Conservation (phyloP, 1,140 invertebrate genomes). For the Drosophila aff. region DNA sequence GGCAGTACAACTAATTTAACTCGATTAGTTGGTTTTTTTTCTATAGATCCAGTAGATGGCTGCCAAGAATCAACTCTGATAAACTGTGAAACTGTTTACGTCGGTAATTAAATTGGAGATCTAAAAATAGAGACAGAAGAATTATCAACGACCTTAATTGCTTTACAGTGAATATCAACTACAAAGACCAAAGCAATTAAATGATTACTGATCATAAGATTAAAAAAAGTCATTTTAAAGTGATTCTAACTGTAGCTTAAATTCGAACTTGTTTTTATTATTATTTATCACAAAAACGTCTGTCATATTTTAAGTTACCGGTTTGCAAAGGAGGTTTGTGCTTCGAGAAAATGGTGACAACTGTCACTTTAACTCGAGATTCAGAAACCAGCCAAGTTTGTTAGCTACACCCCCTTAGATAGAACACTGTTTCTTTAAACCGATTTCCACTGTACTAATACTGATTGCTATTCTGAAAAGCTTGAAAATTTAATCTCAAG, state of each 20-base stretch:
- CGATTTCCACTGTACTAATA: constrained; percentile 23
- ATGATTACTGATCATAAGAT: background rate
- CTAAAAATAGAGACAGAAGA: constrained; percentile 28
- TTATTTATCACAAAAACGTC: background rate
- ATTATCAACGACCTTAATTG: constrained; percentile 9
- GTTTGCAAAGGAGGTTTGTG: background rate
- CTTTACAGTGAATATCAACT: constrained; percentile 2
- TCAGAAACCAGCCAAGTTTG: background rate
- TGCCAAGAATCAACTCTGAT: constrained; percentile 14
- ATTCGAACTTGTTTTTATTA: background rate
- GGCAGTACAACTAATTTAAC: constrained; percentile 35
- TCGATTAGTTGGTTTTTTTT: constrained; percentile 27
- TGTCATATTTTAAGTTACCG: background rate
- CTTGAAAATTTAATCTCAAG: constrained; percentile 49
- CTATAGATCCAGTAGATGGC: constrained; percentile 12
- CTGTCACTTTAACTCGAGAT: background rate
- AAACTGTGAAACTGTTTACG: constrained; percentile 20
- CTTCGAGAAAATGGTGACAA: background rate
- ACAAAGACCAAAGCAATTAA: background rate
- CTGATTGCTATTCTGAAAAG: constrained; percentile 15
- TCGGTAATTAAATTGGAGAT: constrained; percentile 28
- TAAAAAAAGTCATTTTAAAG: background rate
- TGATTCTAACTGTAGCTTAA: background rate
- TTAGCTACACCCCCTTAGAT: background rate
- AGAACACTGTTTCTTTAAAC: background rate